Evolutionary conservation across 2,888 invertebrate genomes (phyloP).

Genomic region (Stenurella melanura): DNA sequence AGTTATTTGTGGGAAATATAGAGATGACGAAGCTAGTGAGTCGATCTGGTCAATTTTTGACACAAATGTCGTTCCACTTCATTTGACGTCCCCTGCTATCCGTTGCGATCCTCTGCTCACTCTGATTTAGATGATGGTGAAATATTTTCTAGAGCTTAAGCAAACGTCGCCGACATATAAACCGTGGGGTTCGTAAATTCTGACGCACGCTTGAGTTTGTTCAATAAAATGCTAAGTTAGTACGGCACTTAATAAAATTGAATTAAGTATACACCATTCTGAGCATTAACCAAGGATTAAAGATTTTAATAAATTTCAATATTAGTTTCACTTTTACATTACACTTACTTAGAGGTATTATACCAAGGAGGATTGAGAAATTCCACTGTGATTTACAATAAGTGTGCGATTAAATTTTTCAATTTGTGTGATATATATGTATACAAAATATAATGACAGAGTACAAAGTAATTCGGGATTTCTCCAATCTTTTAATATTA

Average conservation of each 20-base stretch:
- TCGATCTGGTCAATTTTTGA: conserved; percentile 30
- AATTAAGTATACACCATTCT: not conserved
- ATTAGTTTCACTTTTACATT: not conserved
- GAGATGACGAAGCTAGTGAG: conserved; percentile 14
- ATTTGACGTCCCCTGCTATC: conserved; percentile 20
- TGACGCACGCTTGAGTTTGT: not conserved
- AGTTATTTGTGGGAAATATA: conserved; percentile 2
- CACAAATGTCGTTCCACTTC: conserved; percentile 34
- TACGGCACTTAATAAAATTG: conserved; percentile 4
- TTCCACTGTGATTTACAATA: too few relatives aligned
- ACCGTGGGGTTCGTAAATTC: not conserved
- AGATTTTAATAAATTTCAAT: not conserved
- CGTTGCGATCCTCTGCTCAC: not conserved
- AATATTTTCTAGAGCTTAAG: conserved; percentile 3
- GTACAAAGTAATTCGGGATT: too few relatives aligned
- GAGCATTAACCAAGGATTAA: not conserved
- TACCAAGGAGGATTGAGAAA: too few relatives aligned
- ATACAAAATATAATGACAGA: too few relatives aligned
- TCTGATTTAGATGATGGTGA: conserved; percentile 3
- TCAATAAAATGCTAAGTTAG: not conserved
- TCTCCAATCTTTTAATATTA: too few relatives aligned
- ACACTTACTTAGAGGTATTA: not conserved
- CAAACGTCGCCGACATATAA: conserved; percentile 4
- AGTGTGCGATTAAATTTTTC: too few relatives aligned
- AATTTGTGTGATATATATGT: too few relatives aligned